A percentile compares a stretch with the other conserved stretches of the same genome.
Evolutionary conservation across 2,113 vertebrate species (phyloP).

Genomic region (Tamias sibiricus): DNA sequence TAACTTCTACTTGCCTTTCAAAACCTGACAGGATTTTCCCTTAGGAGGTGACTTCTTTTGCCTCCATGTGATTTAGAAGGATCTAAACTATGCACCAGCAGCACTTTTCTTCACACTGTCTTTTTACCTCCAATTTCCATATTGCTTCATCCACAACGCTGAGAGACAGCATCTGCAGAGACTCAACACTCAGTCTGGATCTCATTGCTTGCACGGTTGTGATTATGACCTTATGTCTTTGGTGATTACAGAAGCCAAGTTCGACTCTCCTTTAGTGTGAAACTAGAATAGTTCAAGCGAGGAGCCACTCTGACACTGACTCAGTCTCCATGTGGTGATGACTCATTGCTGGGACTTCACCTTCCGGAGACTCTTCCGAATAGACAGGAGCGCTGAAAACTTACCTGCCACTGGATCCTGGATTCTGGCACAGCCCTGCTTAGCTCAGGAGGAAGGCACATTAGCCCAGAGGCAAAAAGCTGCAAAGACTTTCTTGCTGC

Average conservation of each 20-base stretch:
- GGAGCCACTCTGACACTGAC: background rate
- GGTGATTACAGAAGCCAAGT: background rate
- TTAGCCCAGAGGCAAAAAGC: background rate
- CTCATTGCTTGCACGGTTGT: background rate
- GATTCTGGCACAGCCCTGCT: background rate
- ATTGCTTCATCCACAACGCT: background rate
- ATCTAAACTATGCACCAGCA: rapidly evolving
- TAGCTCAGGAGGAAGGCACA: background rate
- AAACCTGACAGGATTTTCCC: background rate
- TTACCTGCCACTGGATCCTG: background rate
- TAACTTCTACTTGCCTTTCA: background rate
- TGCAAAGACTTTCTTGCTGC: background rate
- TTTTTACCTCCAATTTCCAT: background rate
- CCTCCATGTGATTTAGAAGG: background rate
- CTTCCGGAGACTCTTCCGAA: background rate
- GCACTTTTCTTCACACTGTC: background rate
- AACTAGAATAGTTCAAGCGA: background rate
- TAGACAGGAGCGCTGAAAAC: background rate
- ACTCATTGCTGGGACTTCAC: background rate
- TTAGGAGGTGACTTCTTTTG: background rate
- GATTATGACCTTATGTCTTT: background rate
- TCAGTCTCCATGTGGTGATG: background rate
- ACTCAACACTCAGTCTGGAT: background rate
- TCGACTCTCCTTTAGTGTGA: background rate
- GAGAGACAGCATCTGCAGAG: background rate